Evolutionary conservation across 2,797 vertebrate species (phyloP), one percentile per base, ranked within the genome.

Genomic region (Triplophysa yarkandensis): DNA sequence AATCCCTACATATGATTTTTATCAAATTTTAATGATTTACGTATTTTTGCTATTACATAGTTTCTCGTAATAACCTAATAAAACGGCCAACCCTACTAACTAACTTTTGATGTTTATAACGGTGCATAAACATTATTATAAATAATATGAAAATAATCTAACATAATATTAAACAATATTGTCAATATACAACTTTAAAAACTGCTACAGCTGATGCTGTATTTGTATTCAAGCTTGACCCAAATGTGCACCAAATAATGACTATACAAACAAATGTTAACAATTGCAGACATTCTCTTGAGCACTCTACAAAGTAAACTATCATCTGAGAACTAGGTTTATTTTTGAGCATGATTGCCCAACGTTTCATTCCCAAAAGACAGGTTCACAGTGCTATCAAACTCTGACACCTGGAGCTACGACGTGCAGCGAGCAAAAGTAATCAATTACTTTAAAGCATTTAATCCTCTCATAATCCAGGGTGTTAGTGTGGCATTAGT

Each of bases 371-470:
- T 70, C 60, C 60, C 43, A 32, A 50, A 74, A 55, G 71, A 64
- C 25, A 46, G 48, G 39, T 68, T 75, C 41, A 36, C 4, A 17
- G 7, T 25, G 19, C 63, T 76, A 67, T 39, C 32, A 19, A 43
- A 60, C 70, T 60, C 34, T 52, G n/a, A 69, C 71, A 71, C 50
- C 75, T 79, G 72, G 75, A 68, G 46, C 39, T 64, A 77, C 58
- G 46, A 67, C 32, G 28, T 14, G 36, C 46, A 19, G 68, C 54
- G 48, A 70, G 61, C 44, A 43, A 77, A 77, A 70, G 44, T 62
- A 62, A 69, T 75, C 71, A 80, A 78, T 82, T 80, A 80, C 68
- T 50, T 64, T 36, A 61, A 77, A 76, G 71, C 73, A 72, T 70
- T 80, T 82, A 82, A 80, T 82, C 78, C 68, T 58, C 30, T 46